These are phyloP conservation scores for Dryobota labecula DNA, from an alignment of 2,888 invertebrate species.

Conservation along the genomic window DNA sequence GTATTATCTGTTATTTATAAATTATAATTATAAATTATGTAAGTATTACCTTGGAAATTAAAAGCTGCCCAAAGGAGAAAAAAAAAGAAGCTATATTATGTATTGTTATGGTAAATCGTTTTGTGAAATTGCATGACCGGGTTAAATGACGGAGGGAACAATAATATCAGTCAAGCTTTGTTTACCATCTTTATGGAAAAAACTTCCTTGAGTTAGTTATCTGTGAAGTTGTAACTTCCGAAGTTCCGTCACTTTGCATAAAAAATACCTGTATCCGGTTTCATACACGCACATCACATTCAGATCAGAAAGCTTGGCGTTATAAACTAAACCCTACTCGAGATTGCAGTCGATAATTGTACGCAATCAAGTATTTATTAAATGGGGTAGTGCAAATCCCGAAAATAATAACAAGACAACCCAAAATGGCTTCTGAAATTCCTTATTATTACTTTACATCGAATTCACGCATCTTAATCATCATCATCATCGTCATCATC, in stretches of 20 bases:
- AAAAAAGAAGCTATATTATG: not conserved
- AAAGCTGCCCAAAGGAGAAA: no score
- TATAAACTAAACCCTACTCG: not conserved
- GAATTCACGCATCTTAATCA: no score
- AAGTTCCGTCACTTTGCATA: conserved; percentile 15
- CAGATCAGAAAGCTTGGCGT: not conserved
- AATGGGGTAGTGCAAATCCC: not conserved
- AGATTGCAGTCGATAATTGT: not conserved
- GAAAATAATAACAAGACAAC: not conserved
- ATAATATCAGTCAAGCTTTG: conserved; percentile 22
- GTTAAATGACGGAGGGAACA: not conserved
- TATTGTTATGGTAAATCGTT: not conserved
- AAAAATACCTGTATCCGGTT: conserved; percentile 5
- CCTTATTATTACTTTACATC: not conserved
- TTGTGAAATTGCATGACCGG: not conserved
- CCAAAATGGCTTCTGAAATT: not conserved
- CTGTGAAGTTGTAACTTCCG: conserved; percentile 8
- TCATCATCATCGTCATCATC: no score
- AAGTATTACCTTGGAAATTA: no score
- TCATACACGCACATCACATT: not conserved
- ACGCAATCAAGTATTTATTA: not conserved
- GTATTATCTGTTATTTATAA: no score
- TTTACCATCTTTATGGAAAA: conserved; percentile 14
- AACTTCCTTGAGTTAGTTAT: conserved; percentile 17
- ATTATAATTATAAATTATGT: no score